phyloP scores from a whole-genome alignment of 2,888 invertebrate genomes.

The Glaucopsyche alexis region DNA sequence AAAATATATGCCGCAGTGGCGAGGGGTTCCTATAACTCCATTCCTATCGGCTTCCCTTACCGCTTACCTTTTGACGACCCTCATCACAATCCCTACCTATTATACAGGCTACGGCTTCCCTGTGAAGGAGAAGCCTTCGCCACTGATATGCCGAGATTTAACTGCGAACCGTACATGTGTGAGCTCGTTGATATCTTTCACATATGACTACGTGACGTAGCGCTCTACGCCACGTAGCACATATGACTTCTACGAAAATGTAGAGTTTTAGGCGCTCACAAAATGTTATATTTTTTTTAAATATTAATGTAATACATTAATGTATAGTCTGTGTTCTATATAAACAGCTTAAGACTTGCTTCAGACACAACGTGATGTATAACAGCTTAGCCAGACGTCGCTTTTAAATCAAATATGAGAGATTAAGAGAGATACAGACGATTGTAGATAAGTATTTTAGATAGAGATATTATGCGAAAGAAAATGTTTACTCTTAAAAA shows the following conservation, averaged over 20 bases:
- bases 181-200: conserved; percentile 50
- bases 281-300: neutral
- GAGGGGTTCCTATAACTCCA: too few relatives aligned
- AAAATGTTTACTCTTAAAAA: too few relatives aligned
- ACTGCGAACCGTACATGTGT: neutral
- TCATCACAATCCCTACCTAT: too few relatives aligned
- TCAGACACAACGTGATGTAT: neutral
- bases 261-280: neutral
- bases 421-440: neutral
- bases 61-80: too few relatives aligned
- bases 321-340: neutral
- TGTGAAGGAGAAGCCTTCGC: too few relatives aligned
- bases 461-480: too few relatives aligned
- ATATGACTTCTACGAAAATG: conserved; percentile 31
- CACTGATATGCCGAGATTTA: neutral
- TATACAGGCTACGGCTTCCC: too few relatives aligned
- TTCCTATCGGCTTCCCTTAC: too few relatives aligned
- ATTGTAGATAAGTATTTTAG: too few relatives aligned
- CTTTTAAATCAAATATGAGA: neutral
- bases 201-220: conserved; percentile 46
- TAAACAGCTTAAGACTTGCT: neutral
- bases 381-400: neutral
- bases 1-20: too few relatives aligned
- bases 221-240: conserved; percentile 37
- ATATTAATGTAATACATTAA: neutral